Evolutionary conservation across 64 coral and sea anemone species (phyloP).

Genomic region (Stichodactyla mertensii): DNA sequence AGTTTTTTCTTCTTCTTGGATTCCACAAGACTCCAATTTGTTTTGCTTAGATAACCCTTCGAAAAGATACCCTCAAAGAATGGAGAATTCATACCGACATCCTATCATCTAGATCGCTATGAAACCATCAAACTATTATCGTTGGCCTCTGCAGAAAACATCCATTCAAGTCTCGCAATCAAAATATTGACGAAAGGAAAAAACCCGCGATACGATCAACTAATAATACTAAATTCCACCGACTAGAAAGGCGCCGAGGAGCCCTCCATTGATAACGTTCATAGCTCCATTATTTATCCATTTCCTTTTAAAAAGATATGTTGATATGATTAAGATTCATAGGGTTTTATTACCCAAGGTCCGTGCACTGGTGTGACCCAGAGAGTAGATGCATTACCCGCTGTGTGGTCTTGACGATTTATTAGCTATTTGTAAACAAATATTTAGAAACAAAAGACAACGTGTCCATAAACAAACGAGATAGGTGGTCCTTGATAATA

Average conservation of each 20-base stretch:
- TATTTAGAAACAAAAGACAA: constrained; percentile 80
- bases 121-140: constrained; percentile 6
- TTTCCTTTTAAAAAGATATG: background rate
- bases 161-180: background rate
- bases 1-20: background rate
- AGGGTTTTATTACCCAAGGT: background rate
- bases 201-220: background rate
- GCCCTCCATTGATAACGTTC: background rate
- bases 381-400: background rate
- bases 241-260: background rate
- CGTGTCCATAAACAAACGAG: constrained; percentile 78
- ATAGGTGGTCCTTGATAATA: constrained; percentile 57
- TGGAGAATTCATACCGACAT: background rate
- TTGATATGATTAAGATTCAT: background rate
- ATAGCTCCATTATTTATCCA: background rate
- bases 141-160: background rate
- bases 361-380: background rate
- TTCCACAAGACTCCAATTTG: background rate
- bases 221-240: background rate
- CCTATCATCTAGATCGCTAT: background rate
- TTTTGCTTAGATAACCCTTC: constrained; percentile 9
- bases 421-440: constrained; percentile 96
- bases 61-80: background rate
- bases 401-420: constrained; percentile 60
- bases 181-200: constrained; percentile 31